Conservation (phyloP, 1,140 invertebrate species). For the Drosophila ercepeae region DNA sequence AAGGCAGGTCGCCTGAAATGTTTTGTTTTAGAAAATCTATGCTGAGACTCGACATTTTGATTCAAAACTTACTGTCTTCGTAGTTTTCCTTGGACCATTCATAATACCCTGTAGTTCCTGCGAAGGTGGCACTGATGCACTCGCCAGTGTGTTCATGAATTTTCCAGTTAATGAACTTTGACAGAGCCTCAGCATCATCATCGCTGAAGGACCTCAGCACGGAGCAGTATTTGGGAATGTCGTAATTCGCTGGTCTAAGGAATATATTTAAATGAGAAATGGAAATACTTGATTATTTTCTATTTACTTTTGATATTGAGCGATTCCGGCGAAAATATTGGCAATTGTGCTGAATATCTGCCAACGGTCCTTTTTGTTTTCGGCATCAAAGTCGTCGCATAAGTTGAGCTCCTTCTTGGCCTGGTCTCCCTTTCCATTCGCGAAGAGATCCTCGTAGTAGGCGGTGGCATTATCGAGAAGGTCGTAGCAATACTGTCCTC, state of each 20-base stretch:
- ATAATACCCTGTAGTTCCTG: constrained; percentile 57
- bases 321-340: constrained; percentile 70
- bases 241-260: constrained; percentile 48
- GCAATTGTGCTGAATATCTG: constrained; percentile 72
- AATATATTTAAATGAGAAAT: neutral
- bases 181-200: constrained; percentile 62
- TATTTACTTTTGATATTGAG: constrained; percentile 72
- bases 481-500: constrained; percentile 84
- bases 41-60: neutral
- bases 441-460: constrained; percentile 83
- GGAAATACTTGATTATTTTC: neutral
- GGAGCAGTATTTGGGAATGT: constrained; percentile 37
- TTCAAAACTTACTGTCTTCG: constrained; percentile 48
- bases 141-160: constrained; percentile 19
- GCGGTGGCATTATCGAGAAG: constrained; percentile 85
- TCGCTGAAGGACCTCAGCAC: constrained; percentile 49
- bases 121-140: constrained; percentile 54
- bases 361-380: constrained; percentile 67
- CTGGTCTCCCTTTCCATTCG: constrained; percentile 36
- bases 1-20: constrained; percentile 71
- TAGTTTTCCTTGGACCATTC: constrained; percentile 55
- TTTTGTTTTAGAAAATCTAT: neutral
- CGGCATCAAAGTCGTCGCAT: constrained; percentile 61
- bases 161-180: constrained; percentile 49
- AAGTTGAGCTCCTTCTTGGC: constrained; percentile 79